These are phyloP conservation scores for Proterorhinus semilunaris DNA, from an alignment of 2,113 vertebrate species.

Conservation along the genomic window DNA sequence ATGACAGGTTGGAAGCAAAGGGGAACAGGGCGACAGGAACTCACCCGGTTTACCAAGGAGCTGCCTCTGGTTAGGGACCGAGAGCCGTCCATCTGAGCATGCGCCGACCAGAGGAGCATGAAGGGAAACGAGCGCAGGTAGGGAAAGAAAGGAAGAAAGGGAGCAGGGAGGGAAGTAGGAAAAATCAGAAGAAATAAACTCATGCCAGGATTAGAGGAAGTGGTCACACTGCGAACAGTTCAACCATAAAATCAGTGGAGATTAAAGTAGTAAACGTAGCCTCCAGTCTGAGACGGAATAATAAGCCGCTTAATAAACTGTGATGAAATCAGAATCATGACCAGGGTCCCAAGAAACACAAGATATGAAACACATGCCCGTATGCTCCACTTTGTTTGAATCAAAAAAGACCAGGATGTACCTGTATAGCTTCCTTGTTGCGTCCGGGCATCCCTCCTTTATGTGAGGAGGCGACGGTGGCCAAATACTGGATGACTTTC, in stretches of 20 bases:
- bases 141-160: conserved; percentile 14
- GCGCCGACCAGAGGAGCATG: conserved; percentile 35
- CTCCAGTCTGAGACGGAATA: too few relatives aligned
- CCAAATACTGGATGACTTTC: conserved; percentile 92
- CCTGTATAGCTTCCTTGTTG: conserved; percentile 73
- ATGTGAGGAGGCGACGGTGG: conserved; percentile 88
- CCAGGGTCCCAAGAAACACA: neutral
- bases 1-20: conserved; percentile 15
- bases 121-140: conserved; percentile 33
- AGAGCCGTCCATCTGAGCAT: conserved; percentile 74
- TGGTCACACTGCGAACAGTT: neutral
- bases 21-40: conserved; percentile 42
- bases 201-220: neutral
- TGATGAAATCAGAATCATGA: neutral
- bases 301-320: neutral
- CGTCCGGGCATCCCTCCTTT: conserved; percentile 72
- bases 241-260: neutral
- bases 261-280: too few relatives aligned
- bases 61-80: conserved; percentile 72
- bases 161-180: neutral
- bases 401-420: conserved; percentile 14
- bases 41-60: conserved; percentile 78
- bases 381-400: too few relatives aligned
- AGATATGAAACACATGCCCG: too few relatives aligned
- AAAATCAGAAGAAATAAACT: conserved; percentile 1